phyloP scores from a whole-genome alignment of 2,888 invertebrate genomes.

The Tetragonisca angustula region DNA sequence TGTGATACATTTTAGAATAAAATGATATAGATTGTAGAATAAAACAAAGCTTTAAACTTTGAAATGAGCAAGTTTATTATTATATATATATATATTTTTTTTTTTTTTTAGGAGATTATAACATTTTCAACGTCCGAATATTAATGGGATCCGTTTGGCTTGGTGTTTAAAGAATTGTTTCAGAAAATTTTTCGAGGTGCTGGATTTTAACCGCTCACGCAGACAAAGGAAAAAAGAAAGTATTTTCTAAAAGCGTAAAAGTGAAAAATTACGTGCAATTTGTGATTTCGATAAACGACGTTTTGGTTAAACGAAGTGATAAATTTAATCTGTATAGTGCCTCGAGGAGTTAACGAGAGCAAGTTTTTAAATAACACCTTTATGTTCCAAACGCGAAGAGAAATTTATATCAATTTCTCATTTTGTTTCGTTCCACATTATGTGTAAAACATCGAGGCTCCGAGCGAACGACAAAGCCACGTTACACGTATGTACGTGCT shows the following conservation, averaged over 20 bases:
- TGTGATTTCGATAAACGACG: not conserved
- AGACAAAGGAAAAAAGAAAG: not conserved
- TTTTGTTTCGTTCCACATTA: not conserved
- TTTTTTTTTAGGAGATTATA: not conserved
- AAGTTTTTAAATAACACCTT: not conserved
- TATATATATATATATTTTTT: not conserved
- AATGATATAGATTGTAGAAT: no score
- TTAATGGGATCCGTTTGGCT: no score
- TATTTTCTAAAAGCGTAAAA: slow-evolving; percentile 17
- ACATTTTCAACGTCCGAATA: no score
- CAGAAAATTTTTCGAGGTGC: slow-evolving; percentile 16
- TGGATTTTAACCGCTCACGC: not conserved
- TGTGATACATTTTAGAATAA: no score
- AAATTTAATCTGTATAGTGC: not conserved
- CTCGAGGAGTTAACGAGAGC: slow-evolving; percentile 1
- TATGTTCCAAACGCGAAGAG: not conserved
- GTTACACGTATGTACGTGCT: slow-evolving; percentile 3
- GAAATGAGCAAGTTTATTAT: no score
- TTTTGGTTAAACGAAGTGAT: not conserved
- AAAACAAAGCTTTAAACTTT: no score
- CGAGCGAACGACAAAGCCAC: slow-evolving; percentile 19
- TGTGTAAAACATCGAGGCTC: slow-evolving; percentile 1
- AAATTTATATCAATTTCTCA: not conserved
- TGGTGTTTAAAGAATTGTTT: not conserved
- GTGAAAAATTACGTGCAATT: not conserved